A percentile compares a stretch with the other conserved stretches of the same genome.
These are phyloP conservation scores for Meloidogyne hapla DNA, from an alignment of 1,140 invertebrate species.

Conservation along the genomic window DNA sequence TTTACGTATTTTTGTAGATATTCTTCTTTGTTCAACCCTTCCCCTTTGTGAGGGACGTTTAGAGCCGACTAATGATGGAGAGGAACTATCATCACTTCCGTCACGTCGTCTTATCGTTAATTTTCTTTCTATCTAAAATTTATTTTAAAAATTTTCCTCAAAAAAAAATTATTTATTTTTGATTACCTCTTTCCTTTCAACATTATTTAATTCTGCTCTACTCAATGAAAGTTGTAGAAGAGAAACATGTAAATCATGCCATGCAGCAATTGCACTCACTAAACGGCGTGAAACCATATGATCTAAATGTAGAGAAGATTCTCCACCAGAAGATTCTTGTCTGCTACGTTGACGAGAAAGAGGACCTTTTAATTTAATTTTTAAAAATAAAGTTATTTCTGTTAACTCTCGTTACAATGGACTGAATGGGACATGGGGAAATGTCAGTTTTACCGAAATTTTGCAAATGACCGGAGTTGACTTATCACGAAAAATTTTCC, in stretches of 20 bases:
- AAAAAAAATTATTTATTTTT: neutral
- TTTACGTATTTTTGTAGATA: slow-evolving; percentile 6
- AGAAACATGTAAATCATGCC: slow-evolving; percentile 61
- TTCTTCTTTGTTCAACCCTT: slow-evolving; percentile 1
- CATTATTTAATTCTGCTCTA: slow-evolving; percentile 11
- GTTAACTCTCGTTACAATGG: too few species aligned
- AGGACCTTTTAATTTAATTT: neutral
- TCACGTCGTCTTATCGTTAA: slow-evolving; percentile 1
- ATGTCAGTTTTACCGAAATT: too few species aligned
- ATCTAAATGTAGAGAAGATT: slow-evolving; percentile 48
- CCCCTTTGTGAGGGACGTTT: neutral
- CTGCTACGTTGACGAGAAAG: slow-evolving; percentile 8
- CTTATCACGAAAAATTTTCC: too few species aligned
- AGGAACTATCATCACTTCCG: neutral
- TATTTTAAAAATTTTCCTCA: neutral
- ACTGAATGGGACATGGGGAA: too few species aligned
- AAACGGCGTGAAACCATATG: slow-evolving; percentile 52
- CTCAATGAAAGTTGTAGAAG: slow-evolving; percentile 52
- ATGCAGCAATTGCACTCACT: slow-evolving; percentile 61
- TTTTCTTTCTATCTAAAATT: neutral
- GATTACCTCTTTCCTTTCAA: neutral
- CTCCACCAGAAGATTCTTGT: slow-evolving; percentile 37
- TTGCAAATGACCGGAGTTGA: too few species aligned
- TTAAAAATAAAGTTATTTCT: neutral
- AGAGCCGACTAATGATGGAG: neutral